Conservation (phyloP, 1,140 invertebrate genomes). For the Pectinophora gossypiella region DNA sequence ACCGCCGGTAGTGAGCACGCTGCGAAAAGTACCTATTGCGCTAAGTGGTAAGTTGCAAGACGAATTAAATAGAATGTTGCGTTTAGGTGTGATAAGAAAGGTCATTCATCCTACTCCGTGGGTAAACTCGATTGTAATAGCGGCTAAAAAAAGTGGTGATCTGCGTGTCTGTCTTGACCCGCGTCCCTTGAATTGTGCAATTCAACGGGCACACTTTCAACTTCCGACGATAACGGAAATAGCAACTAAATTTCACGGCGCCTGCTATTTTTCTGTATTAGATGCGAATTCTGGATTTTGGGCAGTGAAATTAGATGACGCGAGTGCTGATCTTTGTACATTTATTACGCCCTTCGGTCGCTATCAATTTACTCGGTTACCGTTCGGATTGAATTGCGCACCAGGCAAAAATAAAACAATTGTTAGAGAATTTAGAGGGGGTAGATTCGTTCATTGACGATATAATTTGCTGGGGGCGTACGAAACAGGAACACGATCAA, state of each 20-base stretch:
- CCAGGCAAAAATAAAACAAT: conserved; percentile 8
- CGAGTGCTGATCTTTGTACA: conserved; percentile 20
- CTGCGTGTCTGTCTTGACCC: conserved; percentile 26
- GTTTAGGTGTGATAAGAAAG: conserved; percentile 12
- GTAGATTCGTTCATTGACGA: background rate
- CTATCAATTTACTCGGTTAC: conserved; percentile 27
- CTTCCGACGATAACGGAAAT: conserved; percentile 22
- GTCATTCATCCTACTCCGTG: conserved; percentile 11
- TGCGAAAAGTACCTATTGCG: conserved; percentile 20
- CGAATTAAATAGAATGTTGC: conserved; percentile 19
- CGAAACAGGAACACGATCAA: background rate
- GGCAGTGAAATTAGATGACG: conserved; percentile 15
- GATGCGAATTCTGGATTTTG: conserved; percentile 29
- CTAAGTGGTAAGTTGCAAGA: conserved; percentile 2
- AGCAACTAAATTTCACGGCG: conserved; percentile 13
- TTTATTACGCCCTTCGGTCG: conserved; percentile 29
- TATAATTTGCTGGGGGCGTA: too few relatives aligned
- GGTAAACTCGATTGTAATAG: conserved; percentile 17
- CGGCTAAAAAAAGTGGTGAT: conserved; percentile 11
- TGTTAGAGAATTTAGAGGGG: background rate
- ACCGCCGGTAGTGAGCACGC: conserved; percentile 14
- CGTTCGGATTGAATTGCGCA: conserved; percentile 26
- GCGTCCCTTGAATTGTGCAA: conserved; percentile 17
- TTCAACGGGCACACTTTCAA: conserved; percentile 23
- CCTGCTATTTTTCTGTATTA: conserved; percentile 22